Evolutionary conservation across 2,888 invertebrate genomes (phyloP), one percentile per base, ranked within the genome.

Genomic region (Phragmatobia fuliginosa): DNA sequence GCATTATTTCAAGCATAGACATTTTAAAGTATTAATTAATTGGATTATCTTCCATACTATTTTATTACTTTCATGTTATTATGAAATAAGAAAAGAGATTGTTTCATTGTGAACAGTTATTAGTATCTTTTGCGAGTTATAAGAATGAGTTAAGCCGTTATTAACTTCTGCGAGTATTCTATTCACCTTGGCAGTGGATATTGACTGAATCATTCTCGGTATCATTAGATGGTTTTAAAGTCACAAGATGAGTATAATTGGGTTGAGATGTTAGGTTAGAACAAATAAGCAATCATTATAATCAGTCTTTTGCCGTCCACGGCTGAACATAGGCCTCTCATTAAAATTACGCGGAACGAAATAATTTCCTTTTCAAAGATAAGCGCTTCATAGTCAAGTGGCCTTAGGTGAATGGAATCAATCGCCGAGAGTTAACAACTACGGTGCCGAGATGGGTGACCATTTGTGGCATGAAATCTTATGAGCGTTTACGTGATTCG

Each of bases 1-100:
- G 58, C 72, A 76, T 32, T 74, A 68, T 66, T 59, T 41, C 56
- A 62, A 62, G 56, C 18, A 60, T 31, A 45, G 10, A 14, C 31
- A 36, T 49, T 60, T 36, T 31, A 8, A 41, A 28, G 62, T 31
- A 41, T 21, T 62, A 31, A 41, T 14, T 41, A 31, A 62, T 21
- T 36, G 31, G 21, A 16, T 28, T 28, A 56, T 56, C 7, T 16
- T 28, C 14, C 3, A 52, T 52, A 11, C 4, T 25, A 14, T 14
- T 5, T 52, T 25, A 52, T 52, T 52, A 25, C 2, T 28, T 28
- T 56, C 16, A 2, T 56, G 52, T 16, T 56, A 16, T 56, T 7
- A 56, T 28, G 5, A 28, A 56, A 16, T 56, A 25, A 56, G 56
- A 56, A 56, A 56, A 52, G 52, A 56, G 56, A 7, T 28, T 5